Evolutionary conservation across 2,888 invertebrate genomes (phyloP).

Genomic region (Tipula vernalis): DNA sequence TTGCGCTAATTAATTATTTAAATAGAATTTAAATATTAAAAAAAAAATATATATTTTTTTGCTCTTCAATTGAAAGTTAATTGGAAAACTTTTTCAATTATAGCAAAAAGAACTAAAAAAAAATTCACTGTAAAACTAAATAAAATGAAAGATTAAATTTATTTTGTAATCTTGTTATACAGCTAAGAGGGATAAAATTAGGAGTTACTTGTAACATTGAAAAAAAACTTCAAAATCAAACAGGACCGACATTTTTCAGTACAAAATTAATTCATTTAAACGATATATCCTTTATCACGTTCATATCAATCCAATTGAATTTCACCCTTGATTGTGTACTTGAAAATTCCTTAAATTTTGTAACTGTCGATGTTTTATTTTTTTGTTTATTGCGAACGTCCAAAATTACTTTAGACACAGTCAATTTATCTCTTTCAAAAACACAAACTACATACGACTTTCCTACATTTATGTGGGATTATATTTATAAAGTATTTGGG

Average conservation of each 20-base stretch:
- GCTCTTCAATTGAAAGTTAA: background rate
- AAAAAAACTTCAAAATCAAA: background rate
- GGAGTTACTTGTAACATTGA: background rate
- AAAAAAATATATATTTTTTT: background rate
- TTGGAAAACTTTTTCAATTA: background rate
- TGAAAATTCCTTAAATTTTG: background rate
- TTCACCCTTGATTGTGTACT: background rate
- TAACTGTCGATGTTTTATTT: background rate
- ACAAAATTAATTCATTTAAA: background rate
- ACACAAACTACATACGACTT: background rate
- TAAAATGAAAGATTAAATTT: background rate
- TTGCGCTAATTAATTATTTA: background rate
- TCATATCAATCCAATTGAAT: background rate
- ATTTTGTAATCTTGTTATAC: background rate
- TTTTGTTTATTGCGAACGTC: background rate
- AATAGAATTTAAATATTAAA: background rate
- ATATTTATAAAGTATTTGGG: background rate
- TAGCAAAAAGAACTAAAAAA: background rate
- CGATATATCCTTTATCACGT: background rate
- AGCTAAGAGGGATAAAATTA: background rate
- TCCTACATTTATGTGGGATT: background rate
- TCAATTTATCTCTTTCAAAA: background rate
- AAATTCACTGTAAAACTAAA: background rate
- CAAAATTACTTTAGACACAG: background rate
- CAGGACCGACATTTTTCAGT: background rate